These are phyloP conservation scores for Nineta flava DNA, from an alignment of 2,888 invertebrate species.

Conservation along the genomic window DNA sequence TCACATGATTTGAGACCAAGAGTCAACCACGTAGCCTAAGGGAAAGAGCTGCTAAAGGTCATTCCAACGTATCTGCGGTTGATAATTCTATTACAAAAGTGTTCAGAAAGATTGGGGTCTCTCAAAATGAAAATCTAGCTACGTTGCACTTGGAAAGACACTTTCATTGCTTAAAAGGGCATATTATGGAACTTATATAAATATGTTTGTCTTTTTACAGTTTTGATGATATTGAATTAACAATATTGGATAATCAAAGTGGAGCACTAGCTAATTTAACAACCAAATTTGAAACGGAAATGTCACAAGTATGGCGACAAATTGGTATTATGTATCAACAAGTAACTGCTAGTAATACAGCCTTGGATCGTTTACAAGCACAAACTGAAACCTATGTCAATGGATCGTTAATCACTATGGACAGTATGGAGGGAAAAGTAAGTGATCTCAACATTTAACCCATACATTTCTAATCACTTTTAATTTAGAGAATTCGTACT, in stretches of 20 bases:
- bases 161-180: too few species aligned
- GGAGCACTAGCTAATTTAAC: slow-evolving; percentile 58
- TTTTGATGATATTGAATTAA: slow-evolving; percentile 51
- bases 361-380: slow-evolving; percentile 59
- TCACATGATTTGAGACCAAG: too few species aligned
- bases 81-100: too few species aligned
- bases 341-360: slow-evolving; percentile 55
- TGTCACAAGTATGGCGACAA: slow-evolving; percentile 78
- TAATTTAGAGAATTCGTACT: neutral
- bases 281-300: slow-evolving; percentile 59
- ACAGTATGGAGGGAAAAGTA: slow-evolving; percentile 61
- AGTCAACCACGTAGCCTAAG: too few species aligned
- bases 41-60: too few species aligned
- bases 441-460: too few species aligned
- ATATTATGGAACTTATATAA: too few species aligned
- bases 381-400: slow-evolving; percentile 68
- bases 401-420: slow-evolving; percentile 59
- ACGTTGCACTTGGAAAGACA: too few species aligned
- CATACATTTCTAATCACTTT: neutral
- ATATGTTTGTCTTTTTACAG: slow-evolving; percentile 21
- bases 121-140: too few species aligned
- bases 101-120: too few species aligned
- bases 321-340: slow-evolving; percentile 80
- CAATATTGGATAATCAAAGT: slow-evolving; percentile 55
- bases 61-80: too few species aligned